Evolutionary conservation across 1,140 invertebrate genomes (phyloP), one percentile per base, ranked within the genome.

Genomic region (Atta texana): DNA sequence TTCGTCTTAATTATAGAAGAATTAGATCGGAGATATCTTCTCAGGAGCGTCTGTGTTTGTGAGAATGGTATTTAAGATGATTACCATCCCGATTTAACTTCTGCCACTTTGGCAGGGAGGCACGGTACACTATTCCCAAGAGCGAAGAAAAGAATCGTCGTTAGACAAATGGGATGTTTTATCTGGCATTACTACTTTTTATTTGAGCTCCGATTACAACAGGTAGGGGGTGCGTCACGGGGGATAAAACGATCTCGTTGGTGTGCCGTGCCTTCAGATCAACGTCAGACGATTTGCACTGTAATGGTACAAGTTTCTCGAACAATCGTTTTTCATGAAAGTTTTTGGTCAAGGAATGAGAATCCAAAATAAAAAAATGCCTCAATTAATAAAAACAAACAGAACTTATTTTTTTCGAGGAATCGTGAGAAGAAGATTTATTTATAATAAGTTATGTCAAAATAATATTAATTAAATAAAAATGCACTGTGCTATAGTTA

Each of bases 161-260:
- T 94, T 93, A 93, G 94, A 95, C 93, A 95, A 95, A 95, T 95
- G 94, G 92, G 91, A 91, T 92, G 93, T 93, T 95, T 95, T 95
- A 95, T 95, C 94, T 93, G 93, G 93, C 91, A 93, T 94, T 94
- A 94, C 91, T 91, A 91, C 92, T 93, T 94, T 94, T 94, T 94
- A 94, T 94, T 94, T 93, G 93, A 94, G 89, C 92, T 91, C 89
- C 92, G 93, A 95, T 95, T 94, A 92, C 89, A 66, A 51, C 57
- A 21, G 53, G 49, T 72, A 63, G 51, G 76, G 87, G 84, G 88
- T 89, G 88, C 61, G 34, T 86, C 89, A 69, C 66, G 34, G 59
- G 69, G 77, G 85, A 87, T 82, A 61, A 87, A 89, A 51, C 80
- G 61, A 18, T 31, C 18, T 28, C 69, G 28, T 68, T n/a, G 51